Percentiles rank a stretch among this genome's conserved stretches.
Evolutionary conservation across 2,888 invertebrate genomes (phyloP).

Genomic region (Cosmorhoe ocellata): DNA sequence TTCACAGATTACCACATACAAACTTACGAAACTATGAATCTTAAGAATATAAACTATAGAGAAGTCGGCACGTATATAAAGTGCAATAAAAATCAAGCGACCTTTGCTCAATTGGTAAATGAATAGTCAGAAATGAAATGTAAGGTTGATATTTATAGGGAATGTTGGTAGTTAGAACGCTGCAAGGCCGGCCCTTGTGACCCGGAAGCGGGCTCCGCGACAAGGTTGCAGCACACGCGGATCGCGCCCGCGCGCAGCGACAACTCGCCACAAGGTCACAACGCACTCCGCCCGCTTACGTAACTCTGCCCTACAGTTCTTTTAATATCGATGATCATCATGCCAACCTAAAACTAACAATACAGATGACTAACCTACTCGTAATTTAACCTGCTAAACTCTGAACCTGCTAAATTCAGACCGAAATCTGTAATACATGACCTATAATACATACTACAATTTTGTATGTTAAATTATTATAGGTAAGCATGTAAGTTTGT

Average conservation of each 20-base stretch:
- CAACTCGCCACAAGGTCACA: slow-evolving; percentile 41
- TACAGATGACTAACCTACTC: slow-evolving; percentile 10
- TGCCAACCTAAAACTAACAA: slow-evolving; percentile 9
- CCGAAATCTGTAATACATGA: too few relatives aligned
- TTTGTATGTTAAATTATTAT: too few relatives aligned
- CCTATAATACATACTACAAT: too few relatives aligned
- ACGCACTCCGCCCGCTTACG: slow-evolving; percentile 58
- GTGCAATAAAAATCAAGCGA: slow-evolving; percentile 28
- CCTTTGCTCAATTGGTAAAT: slow-evolving; percentile 29
- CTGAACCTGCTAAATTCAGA: too few relatives aligned
- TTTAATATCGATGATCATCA: slow-evolving; percentile 41
- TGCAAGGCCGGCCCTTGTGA: slow-evolving; percentile 69
- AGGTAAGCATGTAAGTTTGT: too few relatives aligned
- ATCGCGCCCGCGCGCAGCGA: slow-evolving; percentile 36
- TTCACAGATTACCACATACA: too few relatives aligned
- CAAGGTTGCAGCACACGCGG: slow-evolving; percentile 60
- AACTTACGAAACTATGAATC: too few relatives aligned
- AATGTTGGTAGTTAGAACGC: slow-evolving; percentile 37
- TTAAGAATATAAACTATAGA: too few relatives aligned
- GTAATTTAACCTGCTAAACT: not conserved
- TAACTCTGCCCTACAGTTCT: slow-evolving; percentile 60
- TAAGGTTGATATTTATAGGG: slow-evolving; percentile 20
- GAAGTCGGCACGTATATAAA: slow-evolving; percentile 6
- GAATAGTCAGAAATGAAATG: slow-evolving; percentile 20
- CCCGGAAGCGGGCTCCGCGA: slow-evolving; percentile 74